Percentiles rank a stretch among this genome's conserved stretches.
Evolutionary conservation across 2,797 vertebrate species (phyloP).

Genomic region (Coendou prehensilis): DNA sequence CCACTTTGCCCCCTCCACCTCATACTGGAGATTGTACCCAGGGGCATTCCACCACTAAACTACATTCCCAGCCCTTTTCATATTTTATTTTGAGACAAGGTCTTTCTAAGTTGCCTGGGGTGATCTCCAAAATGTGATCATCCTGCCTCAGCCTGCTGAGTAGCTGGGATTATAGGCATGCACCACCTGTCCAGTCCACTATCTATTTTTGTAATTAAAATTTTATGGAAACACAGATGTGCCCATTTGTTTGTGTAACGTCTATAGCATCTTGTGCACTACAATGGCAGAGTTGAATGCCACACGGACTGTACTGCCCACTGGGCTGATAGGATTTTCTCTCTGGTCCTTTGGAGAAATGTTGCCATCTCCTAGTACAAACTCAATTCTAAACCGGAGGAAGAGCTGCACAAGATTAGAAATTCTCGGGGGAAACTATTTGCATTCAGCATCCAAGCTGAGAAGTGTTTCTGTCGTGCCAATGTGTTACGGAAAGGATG

Average conservation of each 20-base stretch:
- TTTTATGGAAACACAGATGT: constrained; percentile 24
- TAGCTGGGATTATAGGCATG: background rate
- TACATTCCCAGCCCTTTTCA: background rate
- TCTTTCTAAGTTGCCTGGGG: background rate
- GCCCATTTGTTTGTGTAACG: background rate
- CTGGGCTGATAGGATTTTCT: background rate
- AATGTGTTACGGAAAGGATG: background rate
- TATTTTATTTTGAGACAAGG: background rate
- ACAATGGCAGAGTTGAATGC: background rate
- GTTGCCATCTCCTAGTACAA: background rate
- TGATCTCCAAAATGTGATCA: background rate
- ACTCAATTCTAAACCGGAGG: constrained; percentile 18
- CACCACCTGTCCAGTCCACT: background rate
- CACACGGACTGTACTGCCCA: background rate
- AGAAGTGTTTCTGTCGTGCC: background rate
- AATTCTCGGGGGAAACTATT: background rate
- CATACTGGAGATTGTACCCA: background rate
- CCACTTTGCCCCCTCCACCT: background rate
- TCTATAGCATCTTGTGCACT: background rate
- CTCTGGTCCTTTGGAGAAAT: background rate
- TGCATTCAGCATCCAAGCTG: background rate
- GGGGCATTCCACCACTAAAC: background rate
- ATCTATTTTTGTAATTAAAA: background rate
- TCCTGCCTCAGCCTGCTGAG: background rate
- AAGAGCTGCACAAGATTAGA: background rate